These are phyloP conservation scores for Pyrrhia umbra DNA, from an alignment of 2,888 invertebrate genomes.

Conservation along the genomic window DNA sequence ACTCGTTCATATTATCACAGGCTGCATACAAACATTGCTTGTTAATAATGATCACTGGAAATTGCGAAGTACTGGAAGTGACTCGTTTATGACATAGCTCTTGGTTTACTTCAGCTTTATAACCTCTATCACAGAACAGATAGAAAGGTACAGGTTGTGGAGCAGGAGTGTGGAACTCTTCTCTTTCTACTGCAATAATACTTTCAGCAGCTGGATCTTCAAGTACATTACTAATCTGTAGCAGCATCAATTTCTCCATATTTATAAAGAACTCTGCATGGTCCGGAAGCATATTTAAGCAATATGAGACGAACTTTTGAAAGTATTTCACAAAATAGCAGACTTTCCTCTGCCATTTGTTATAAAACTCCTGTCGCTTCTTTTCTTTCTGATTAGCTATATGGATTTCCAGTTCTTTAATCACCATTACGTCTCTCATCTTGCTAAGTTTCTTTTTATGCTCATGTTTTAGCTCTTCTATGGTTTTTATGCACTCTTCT, in stretches of 20 bases:
- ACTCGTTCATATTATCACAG: slow-evolving; percentile 81
- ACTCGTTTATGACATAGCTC: slow-evolving; percentile 76
- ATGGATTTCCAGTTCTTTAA: slow-evolving; percentile 76
- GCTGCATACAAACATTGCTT: slow-evolving; percentile 81
- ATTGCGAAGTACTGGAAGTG: slow-evolving; percentile 76
- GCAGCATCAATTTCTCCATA: slow-evolving; percentile 83
- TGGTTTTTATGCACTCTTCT: slow-evolving; percentile 76
- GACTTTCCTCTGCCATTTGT: slow-evolving; percentile 81
- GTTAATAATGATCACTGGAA: slow-evolving; percentile 83
- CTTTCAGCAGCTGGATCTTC: slow-evolving; percentile 75
- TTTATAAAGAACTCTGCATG: slow-evolving; percentile 85
- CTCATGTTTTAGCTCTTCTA: slow-evolving; percentile 68
- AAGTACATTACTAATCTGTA: slow-evolving; percentile 78
- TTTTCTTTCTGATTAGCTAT: slow-evolving; percentile 73
- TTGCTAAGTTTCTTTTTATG: slow-evolving; percentile 75
- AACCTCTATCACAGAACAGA: slow-evolving; percentile 79
- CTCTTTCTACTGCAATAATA: slow-evolving; percentile 73
- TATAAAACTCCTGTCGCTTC: slow-evolving; percentile 70
- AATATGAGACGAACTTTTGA: slow-evolving; percentile 81
- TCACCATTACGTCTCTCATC: slow-evolving; percentile 69
- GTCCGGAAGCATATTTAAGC: slow-evolving; percentile 79
- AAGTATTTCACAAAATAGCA: slow-evolving; percentile 83
- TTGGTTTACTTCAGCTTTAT: slow-evolving; percentile 73
- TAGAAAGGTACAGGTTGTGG: slow-evolving; percentile 79
- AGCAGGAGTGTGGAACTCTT: slow-evolving; percentile 68